Base-by-base conservation (phyloP, 2,888 invertebrate genomes). In the Orthosia cruda region DNA sequence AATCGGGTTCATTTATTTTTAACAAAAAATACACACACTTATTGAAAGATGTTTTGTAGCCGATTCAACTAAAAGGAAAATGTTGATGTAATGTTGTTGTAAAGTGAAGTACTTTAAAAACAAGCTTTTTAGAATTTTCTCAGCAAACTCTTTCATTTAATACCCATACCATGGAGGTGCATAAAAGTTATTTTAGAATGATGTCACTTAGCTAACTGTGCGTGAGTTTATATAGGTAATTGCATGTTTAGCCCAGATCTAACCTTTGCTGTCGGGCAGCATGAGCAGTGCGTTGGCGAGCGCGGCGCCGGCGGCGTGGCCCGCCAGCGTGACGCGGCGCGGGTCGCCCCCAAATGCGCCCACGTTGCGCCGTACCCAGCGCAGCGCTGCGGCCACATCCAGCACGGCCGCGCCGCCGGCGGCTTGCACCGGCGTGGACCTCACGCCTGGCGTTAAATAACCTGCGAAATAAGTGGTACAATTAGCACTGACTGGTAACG, bases 271-370 rank as follows among this genome's bases (percentile, higher is more conserved):
- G 47, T 98, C 97, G 0, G 98, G 98, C 69, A 98, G 97, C 89
- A 99, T 97, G 90, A 99, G 97, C 72, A 99, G 97, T 58, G 99
- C 97, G 93, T 98, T 98, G 83, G 98, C 98, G 54, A 99, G 97
- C 3, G 98, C 98, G 0, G 99, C 99, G 1, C 99, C 99, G 5
- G 98, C 98, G 69, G 98, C 98, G 95, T 99, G 99, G 3, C 98
- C 99, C 84, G 98, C 97, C 58, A 99, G 95, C 40, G 99, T 99
- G 79, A 99, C 97, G 68, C 98, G 97, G 63, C 97, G 95, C 0
- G 98, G 98, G 95, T 99, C 99, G 0, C 99, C 99, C n/a, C 99
- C 99, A 93, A 99, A 99, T 4, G 98, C 98, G 0, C 97, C 98
- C 61, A 99, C 98, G 94, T 99, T 99, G 88, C 97, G 97, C 84